Evolutionary conservation across 1,140 invertebrate species (phyloP), one percentile per base, ranked within the genome.

Genomic region (Cyphomyrmex costatus): DNA sequence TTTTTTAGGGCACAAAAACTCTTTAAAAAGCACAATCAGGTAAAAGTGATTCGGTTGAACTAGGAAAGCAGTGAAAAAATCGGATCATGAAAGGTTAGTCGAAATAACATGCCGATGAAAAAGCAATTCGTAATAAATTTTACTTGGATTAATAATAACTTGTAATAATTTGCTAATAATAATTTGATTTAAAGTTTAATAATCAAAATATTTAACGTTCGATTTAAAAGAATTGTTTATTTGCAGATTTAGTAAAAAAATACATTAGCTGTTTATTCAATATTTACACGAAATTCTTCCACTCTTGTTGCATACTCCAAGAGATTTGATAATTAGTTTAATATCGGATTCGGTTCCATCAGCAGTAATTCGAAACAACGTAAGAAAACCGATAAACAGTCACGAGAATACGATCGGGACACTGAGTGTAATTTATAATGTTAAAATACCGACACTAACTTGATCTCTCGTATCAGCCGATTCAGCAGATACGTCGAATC

Each of bases 321-420:
- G 46, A 82, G 53, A 73, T 73, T 65, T 21, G 56, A 76, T 83
- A 86, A 65, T 27, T 68, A 30, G 51, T 76, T 85, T 51, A 30
- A 74, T 68, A 76, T 87, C 80, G 36, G 12, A 12, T 73, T 86
- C 42, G 3, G 33, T 84, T 61, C 53, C 73, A 80, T 90, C 89
- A 88, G 84, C 89, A 85, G 89, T 91, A 91, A 91, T 83, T 49
- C 51, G 71, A 89, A 61, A 24, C 86, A 14, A 49, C n/a, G 49
- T 63, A 86, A 89, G 53, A 61, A 78, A 89, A 82, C 60, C 30
- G 68, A 83, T 83, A 73, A 83, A 74, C 66, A 83, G 27, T 56
- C 36, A 24, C 19, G 14, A 42, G 79, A 83, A 60, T 83, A 49
- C 63, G 24, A 73, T 73, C 53, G 27, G 79, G 14, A 83, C 68